These are phyloP conservation scores for Eumaeus atala DNA, from an alignment of 1,140 invertebrate species.

Conservation along the genomic window DNA sequence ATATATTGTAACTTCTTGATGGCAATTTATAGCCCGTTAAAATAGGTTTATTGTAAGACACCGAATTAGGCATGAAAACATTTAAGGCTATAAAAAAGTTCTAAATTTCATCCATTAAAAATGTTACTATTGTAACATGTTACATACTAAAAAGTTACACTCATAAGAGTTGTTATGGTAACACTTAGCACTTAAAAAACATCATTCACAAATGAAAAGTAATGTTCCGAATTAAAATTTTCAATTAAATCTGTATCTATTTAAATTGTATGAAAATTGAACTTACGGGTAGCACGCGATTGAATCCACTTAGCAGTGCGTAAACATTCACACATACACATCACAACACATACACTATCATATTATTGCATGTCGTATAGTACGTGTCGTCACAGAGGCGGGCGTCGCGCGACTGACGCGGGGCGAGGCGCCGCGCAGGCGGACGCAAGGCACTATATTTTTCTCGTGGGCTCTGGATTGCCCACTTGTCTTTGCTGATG, in stretches of 20 bases:
- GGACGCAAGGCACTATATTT: constrained; percentile 47
- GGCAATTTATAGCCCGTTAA: too few species aligned
- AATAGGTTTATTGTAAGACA: too few species aligned
- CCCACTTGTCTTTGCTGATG: constrained; percentile 56
- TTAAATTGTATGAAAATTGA: not conserved
- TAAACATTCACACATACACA: constrained; percentile 24
- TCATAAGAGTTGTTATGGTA: too few species aligned
- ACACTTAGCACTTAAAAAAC: too few species aligned
- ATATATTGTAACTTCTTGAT: too few species aligned
- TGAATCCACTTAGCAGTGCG: constrained; percentile 20
- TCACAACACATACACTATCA: constrained; percentile 26
- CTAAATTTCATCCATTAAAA: too few species aligned
- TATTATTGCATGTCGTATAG: constrained; percentile 26
- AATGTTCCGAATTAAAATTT: too few species aligned
- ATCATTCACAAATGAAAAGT: too few species aligned
- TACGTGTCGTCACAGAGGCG: constrained; percentile 26
- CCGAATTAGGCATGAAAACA: too few species aligned
- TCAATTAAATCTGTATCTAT: not conserved
- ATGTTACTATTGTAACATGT: too few species aligned
- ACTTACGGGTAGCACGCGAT: constrained; percentile 28
- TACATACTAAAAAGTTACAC: too few species aligned
- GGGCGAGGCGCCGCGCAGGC: constrained; percentile 45
- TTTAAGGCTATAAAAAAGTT: too few species aligned
- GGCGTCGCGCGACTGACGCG: constrained; percentile 39
- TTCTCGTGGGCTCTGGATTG: constrained; percentile 38